Evolutionary conservation across 2,888 invertebrate species (phyloP).

Genomic region (Cephus rjabovi): DNA sequence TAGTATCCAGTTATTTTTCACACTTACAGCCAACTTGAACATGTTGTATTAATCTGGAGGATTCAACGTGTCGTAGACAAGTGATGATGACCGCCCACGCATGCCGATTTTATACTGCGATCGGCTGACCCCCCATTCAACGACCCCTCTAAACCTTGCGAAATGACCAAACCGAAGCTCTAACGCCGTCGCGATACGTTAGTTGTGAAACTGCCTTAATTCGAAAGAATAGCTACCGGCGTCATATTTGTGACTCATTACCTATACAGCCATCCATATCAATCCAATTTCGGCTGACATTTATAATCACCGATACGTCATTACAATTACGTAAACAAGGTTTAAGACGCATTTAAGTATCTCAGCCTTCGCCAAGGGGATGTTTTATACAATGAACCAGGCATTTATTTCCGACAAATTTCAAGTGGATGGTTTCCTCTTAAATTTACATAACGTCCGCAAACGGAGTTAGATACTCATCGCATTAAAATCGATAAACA

Average conservation of each 20-base stretch:
- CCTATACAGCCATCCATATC: neutral
- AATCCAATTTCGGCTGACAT: neutral
- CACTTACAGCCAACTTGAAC: constrained; percentile 57
- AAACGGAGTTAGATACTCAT: neutral
- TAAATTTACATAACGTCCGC: neutral
- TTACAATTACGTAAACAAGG: neutral
- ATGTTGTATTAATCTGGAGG: constrained; percentile 42
- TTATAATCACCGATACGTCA: neutral
- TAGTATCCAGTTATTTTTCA: too few species aligned
- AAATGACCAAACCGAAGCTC: constrained; percentile 31
- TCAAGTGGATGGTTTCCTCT: neutral
- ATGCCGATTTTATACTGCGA: constrained; percentile 45
- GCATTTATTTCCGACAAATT: neutral
- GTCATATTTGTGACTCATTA: neutral
- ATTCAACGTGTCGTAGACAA: constrained; percentile 47
- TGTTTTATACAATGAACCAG: neutral
- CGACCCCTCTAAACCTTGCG: constrained; percentile 30
- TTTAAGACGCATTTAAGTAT: neutral
- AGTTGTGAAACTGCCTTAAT: constrained; percentile 35
- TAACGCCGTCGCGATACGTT: constrained; percentile 10
- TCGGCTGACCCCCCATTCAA: constrained; percentile 26
- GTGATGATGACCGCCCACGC: constrained; percentile 36
- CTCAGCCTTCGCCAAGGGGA: neutral
- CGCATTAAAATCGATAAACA: neutral
- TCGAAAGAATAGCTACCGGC: neutral